Percentiles rank a stretch among this genome's conserved stretches.
Conservation (phyloP, 37 sponge, comb jelly and placozoan species). For the Chondrosia reniformis region DNA sequence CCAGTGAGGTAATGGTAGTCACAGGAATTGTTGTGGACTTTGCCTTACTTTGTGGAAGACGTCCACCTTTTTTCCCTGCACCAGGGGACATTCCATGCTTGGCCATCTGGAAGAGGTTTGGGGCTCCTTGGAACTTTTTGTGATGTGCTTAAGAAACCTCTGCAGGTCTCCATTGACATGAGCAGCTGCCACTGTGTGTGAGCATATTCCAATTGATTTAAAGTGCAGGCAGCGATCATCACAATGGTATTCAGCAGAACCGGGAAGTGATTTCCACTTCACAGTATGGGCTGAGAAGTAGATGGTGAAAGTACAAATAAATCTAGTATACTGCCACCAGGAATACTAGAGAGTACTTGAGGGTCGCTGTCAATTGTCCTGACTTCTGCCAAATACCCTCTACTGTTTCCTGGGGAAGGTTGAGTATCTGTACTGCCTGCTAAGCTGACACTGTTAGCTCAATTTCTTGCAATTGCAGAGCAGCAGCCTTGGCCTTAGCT, state of each 20-base stretch:
- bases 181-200: neutral
- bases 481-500: neutral
- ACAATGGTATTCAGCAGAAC: neutral
- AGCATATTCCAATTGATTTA: neutral
- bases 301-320: constrained; percentile 1
- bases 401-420: neutral
- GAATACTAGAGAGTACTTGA: neutral
- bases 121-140: neutral
- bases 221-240: neutral
- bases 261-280: neutral
- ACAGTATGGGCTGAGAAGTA: neutral
- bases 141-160: neutral
- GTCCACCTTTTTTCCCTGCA: constrained; percentile 21
- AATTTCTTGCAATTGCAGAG: neutral
- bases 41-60: neutral
- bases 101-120: neutral
- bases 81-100: constrained; percentile 20
- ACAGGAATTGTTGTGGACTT: neutral
- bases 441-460: neutral
- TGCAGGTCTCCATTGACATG: neutral
- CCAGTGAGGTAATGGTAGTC: neutral
- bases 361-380: neutral
- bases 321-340: neutral
- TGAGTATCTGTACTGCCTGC: neutral
- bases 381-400: neutral